phyloP scores from a whole-genome alignment of 2,797 vertebrate genomes.

The Kryptolebias ocellatus region DNA sequence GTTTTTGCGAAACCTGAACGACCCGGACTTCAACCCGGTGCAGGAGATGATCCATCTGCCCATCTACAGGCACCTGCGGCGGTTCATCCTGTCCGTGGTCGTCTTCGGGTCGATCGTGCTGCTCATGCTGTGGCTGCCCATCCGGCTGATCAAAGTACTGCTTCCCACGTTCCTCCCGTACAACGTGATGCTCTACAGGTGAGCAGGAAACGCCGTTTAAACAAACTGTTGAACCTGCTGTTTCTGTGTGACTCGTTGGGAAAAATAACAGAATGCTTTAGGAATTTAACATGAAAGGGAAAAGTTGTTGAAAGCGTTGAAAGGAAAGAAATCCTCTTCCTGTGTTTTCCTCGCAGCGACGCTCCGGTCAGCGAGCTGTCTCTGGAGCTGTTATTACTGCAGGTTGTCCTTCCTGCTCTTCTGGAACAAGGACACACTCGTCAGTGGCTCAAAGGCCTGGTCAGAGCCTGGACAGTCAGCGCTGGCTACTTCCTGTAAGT shows the following conservation, averaged over 20 bases:
- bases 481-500: constrained; percentile 97
- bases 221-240: no score
- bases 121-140: constrained; percentile 98
- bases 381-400: constrained; percentile 90
- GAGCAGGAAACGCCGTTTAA: constrained; percentile 22
- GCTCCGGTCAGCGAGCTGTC: constrained; percentile 90
- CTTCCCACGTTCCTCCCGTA: constrained; percentile 95
- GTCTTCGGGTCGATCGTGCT: constrained; percentile 98
- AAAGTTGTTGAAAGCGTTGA: no score
- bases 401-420: constrained; percentile 93
- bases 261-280: background rate
- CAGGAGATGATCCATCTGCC: constrained; percentile 99
- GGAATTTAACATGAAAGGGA: background rate
- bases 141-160: constrained; percentile 95
- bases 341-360: constrained; percentile 80
- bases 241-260: no score
- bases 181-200: constrained; percentile 99
- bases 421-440: constrained; percentile 95
- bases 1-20: constrained; percentile 99
- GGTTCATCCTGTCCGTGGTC: constrained; percentile 98
- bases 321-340: no score
- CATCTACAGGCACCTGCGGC: constrained; percentile 96
- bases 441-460: constrained; percentile 98
- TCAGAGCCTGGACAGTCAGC: constrained; percentile 96
- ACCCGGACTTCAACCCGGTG: constrained; percentile 99